These are phyloP conservation scores for Elachura formosa DNA, from an alignment of 2,113 vertebrate species.

Conservation along the genomic window DNA sequence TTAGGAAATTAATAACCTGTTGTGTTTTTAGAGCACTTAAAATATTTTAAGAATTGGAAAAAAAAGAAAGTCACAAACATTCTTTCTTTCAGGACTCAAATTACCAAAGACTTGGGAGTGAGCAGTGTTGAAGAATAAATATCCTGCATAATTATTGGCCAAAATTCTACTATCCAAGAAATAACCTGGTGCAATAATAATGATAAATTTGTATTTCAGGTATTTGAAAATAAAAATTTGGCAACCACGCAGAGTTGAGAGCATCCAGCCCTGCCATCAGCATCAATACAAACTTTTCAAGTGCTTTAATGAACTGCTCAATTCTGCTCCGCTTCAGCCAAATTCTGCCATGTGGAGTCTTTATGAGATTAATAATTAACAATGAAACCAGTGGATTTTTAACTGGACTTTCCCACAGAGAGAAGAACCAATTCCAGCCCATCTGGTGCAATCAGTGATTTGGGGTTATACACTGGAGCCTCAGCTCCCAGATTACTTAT, in stretches of 20 bases:
- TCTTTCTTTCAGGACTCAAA: not conserved
- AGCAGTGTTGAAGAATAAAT: not conserved
- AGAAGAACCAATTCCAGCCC: not conserved
- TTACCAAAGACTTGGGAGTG: not conserved
- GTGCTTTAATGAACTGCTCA: not conserved
- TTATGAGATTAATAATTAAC: not conserved
- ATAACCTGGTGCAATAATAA: not conserved
- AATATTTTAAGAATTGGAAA: not conserved
- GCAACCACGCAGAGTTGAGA: not conserved
- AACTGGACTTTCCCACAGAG: not conserved
- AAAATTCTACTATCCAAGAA: not conserved
- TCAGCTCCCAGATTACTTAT: not conserved
- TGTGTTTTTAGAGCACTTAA: not conserved
- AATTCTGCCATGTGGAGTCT: not conserved
- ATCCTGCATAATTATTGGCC: not conserved
- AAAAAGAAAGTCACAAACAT: too few species aligned
- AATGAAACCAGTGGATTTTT: not conserved
- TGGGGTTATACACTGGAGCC: not conserved
- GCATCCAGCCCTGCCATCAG: not conserved
- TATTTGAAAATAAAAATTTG: not conserved
- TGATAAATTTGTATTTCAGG: not conserved
- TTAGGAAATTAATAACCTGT: not conserved
- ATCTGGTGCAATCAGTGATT: not conserved
- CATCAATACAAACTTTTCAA: not conserved
- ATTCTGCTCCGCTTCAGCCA: not conserved